Base-by-base conservation (phyloP, 2,888 invertebrate genomes). In the Drosophila demipolita region DNA sequence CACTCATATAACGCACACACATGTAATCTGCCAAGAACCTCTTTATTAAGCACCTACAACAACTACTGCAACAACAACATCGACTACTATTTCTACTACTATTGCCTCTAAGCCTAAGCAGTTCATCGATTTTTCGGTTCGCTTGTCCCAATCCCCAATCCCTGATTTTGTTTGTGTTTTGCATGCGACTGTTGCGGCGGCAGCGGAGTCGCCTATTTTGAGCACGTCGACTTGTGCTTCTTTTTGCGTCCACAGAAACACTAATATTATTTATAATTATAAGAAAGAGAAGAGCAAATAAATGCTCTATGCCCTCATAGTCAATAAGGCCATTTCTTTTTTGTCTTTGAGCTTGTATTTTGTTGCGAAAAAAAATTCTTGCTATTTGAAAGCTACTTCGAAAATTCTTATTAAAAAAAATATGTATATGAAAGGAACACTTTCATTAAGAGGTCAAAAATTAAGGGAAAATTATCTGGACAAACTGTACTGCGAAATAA, bases 111-210 rank as follows among this genome's bases (percentile, higher is more conserved):
- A 70, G 63, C 45, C 53, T 74, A 50, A 65, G 54, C 66, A 78
- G 70, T 67, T 78, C 78, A 78, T 78, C 74, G 78, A 78, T 78
- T 78, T 78, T 78, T 65, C 55, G 66, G 52, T 60, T 66, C 55
- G 36, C 42, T 59, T 67, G 52, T 66, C 60, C 60, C 63, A 66
- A 40, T 72, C 64, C 63, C 45, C 45, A 73, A 66, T 65, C 77
- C 55, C 73, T 63, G 60, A 45, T 23, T 23, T 45, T 42, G 42
- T 42, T 42, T 20, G 69, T 61, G 68, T 73, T 76, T 63, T 64
- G 53, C 58, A 69, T 74, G 63, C 63, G 36, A 23, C 23, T 35
- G 38, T 53, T 54, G 32, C 42, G 45, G 45, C 45, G 45, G 20
- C 45, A 45, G 45, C 20, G 9, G 15, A n/a, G 53, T 40, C 29